phyloP scores from a whole-genome alignment of 2,113 vertebrate genomes.

The Mus musculus region DNA sequence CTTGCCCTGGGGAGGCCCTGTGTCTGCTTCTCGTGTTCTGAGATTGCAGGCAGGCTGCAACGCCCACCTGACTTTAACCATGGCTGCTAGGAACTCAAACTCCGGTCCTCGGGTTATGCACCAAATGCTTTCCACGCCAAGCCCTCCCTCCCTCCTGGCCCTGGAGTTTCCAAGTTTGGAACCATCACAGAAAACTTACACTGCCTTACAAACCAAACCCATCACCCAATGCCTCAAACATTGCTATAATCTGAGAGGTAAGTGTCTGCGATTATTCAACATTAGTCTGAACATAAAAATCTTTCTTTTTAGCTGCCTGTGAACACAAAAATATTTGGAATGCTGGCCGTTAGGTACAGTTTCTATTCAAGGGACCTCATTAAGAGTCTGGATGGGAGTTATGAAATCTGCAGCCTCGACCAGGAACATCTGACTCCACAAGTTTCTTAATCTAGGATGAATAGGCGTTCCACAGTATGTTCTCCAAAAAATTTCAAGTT shows the following conservation, averaged over 20 bases:
- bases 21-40: background rate
- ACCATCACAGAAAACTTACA: background rate
- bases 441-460: constrained; percentile 46
- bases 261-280: background rate
- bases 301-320: background rate
- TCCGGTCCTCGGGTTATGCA: background rate
- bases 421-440: background rate
- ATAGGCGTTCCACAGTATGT: background rate
- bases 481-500: background rate
- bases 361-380: background rate
- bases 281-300: background rate
- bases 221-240: background rate
- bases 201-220: background rate
- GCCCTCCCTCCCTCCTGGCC: background rate
- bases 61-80: background rate
- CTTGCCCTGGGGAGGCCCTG: background rate
- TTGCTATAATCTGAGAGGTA: background rate
- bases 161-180: background rate
- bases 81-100: background rate
- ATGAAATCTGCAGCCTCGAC: background rate
- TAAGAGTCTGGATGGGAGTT: background rate
- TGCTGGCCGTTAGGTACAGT: background rate
- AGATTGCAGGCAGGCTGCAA: background rate
- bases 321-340: background rate
- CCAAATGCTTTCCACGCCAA: too few species aligned